phyloP scores from a whole-genome alignment of 2,113 vertebrate genomes.

The Choloepus hoffmanni region DNA sequence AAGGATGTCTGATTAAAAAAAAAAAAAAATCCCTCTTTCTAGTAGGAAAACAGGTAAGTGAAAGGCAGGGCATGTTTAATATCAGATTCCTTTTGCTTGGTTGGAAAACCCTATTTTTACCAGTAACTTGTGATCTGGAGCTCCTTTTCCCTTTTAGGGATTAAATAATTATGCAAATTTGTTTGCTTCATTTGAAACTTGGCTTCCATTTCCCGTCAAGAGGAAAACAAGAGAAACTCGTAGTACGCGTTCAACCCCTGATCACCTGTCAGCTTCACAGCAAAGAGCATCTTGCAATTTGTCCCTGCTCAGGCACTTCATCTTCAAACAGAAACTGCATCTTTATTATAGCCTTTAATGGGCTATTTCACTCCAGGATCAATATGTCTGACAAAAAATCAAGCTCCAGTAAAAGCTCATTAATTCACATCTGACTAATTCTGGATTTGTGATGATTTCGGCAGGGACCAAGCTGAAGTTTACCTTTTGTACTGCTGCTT shows the following conservation, averaged over 20 bases:
- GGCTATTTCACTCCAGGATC: slow-evolving; percentile 86
- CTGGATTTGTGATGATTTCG: slow-evolving; percentile 80
- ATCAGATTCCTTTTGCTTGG: neutral
- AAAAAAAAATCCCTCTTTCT: neutral
- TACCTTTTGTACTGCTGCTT: slow-evolving; percentile 69
- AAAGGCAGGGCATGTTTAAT: neutral
- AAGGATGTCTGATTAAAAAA: neutral
- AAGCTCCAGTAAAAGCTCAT: slow-evolving; percentile 72
- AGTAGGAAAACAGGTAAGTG: neutral
- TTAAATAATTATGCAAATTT: slow-evolving; percentile 47
- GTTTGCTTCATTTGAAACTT: slow-evolving; percentile 82
- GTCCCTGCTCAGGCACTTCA: slow-evolving; percentile 86
- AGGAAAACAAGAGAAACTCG: slow-evolving; percentile 84
- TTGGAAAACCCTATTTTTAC: slow-evolving; percentile 53
- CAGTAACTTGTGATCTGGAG: slow-evolving; percentile 43
- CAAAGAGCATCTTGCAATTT: slow-evolving; percentile 86
- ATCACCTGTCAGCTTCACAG: slow-evolving; percentile 88
- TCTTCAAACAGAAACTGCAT: slow-evolving; percentile 86
- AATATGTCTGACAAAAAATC: slow-evolving; percentile 74
- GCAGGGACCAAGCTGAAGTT: slow-evolving; percentile 72
- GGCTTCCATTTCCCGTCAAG: slow-evolving; percentile 71
- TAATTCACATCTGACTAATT: slow-evolving; percentile 74
- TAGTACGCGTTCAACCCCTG: slow-evolving; percentile 85
- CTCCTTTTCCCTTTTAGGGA: slow-evolving; percentile 25
- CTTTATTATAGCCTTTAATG: slow-evolving; percentile 90